phyloP scores from a whole-genome alignment of 2,888 invertebrate genomes.

The Falcaria lacertinaria region DNA sequence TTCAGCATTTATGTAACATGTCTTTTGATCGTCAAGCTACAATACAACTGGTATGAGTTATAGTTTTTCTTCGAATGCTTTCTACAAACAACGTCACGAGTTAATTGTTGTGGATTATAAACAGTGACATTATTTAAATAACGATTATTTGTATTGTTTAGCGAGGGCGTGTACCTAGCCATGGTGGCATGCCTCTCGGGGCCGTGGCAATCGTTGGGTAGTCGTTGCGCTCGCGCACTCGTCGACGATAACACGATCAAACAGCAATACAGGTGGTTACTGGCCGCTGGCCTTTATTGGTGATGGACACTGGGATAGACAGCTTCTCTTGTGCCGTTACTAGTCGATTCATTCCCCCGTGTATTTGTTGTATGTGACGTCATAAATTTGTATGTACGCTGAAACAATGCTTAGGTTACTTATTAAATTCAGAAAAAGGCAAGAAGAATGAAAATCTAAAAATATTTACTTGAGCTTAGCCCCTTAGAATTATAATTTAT shows the following conservation, averaged over 20 bases:
- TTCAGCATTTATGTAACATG: no score
- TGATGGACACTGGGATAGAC: slow-evolving; percentile 18
- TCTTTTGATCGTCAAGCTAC: no score
- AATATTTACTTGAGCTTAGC: no score
- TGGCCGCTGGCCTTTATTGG: slow-evolving; percentile 7
- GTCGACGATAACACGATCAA: slow-evolving; percentile 64
- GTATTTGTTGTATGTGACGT: background rate
- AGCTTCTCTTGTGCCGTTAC: slow-evolving; percentile 2
- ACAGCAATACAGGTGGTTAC: slow-evolving; percentile 63
- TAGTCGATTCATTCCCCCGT: background rate
- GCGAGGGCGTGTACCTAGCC: slow-evolving; percentile 63
- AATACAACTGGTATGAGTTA: no score
- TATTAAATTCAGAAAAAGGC: no score
- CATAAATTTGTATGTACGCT: background rate
- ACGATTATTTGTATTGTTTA: slow-evolving; percentile 41
- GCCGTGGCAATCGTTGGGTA: slow-evolving; percentile 56
- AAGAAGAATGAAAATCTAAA: no score
- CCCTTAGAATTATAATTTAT: no score
- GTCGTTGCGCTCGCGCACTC: slow-evolving; percentile 57
- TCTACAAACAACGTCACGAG: no score
- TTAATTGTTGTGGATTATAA: no score
- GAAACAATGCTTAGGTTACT: no score
- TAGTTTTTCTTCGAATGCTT: no score
- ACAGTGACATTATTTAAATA: background rate
- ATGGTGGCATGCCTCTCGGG: slow-evolving; percentile 61